phyloP scores from a whole-genome alignment of 2,113 vertebrate species.

The Eulacestoma nigropectus region DNA sequence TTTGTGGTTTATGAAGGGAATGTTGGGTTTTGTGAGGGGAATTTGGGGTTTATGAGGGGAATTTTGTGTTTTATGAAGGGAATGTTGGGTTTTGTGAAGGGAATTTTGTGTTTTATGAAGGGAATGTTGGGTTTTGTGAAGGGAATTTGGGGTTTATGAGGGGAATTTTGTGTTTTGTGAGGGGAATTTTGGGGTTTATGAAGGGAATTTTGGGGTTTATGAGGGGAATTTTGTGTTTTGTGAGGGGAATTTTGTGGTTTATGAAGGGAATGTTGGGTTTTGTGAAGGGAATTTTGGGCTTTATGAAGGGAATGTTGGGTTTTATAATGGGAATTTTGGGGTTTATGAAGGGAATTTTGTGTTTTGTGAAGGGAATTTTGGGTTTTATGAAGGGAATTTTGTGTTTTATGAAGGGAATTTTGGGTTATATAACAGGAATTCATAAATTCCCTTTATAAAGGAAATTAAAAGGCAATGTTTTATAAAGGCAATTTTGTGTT shows the following conservation, averaged over 20 bases:
- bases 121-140: neutral
- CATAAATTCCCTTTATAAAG: too few relatives aligned
- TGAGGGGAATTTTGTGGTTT: too few relatives aligned
- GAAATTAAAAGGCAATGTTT: too few relatives aligned
- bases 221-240: too few relatives aligned
- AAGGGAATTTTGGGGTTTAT: neutral
- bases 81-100: neutral
- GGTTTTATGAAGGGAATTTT: too few relatives aligned
- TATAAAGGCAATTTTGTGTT: too few relatives aligned
- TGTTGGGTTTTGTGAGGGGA: neutral
- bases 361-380: neutral
- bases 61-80: neutral
- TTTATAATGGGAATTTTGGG: neutral
- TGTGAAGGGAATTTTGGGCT: fast-evolving
- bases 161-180: too few relatives aligned
- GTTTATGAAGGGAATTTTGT: neutral
- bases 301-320: neutral
- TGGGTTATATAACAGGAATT: neutral
- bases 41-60: neutral
- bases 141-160: neutral
- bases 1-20: fast-evolving
- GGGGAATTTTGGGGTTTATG: neutral
- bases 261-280: too few relatives aligned
- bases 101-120: neutral
- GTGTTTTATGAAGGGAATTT: too few relatives aligned